Evolutionary conservation across 2,797 vertebrate genomes (phyloP), one percentile per base, ranked within the genome.

Genomic region (Chelon labrosus): DNA sequence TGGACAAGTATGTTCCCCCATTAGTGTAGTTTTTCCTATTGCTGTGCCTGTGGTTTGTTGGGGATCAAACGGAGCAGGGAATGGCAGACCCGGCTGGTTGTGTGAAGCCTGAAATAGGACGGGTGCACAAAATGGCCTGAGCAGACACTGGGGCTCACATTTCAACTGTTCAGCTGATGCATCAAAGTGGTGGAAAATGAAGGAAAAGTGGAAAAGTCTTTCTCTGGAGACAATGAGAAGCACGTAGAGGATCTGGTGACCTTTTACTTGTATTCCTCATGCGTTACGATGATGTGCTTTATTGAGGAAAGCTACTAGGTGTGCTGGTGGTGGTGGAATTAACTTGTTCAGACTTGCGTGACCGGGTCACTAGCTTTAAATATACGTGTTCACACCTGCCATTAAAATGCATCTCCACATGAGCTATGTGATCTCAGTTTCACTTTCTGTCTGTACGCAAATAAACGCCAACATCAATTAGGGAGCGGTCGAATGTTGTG

Each of bases 181-280:
- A 55, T 70, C 46, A 85, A 83, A 79, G 47, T 42, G 22, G 61
- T 75, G 69, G 70, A 77, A 82, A 83, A 77, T 75, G 54, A 78
- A 76, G 52, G 22, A 51, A 54, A 51, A 61, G 50, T 27, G 14
- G 42, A 58, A 47, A 22, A 55, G 52, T 42, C 49, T 16, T 47
- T 42, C 7, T 19, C 22, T 65, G 46, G 50, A 62, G 70, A 54
- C 49, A 17, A 39, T 4, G 4, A 27, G 44, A 8, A 17, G 16
- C 13, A 46, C 9, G 41, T 14, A 16, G 12, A 44, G 13, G 41
- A 44, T 6, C 17, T 17, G 7, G 42, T 17, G 31, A 35, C 31
- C 5, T 35, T 8, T 35, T 35, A 35, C 7, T 35, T 7, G 7
- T 35, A 8, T 35, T 35, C 7, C 25, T 3, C 4, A 27, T 27